phyloP scores from a whole-genome alignment of 1,140 invertebrate species.

The Papilio polyxenes region DNA sequence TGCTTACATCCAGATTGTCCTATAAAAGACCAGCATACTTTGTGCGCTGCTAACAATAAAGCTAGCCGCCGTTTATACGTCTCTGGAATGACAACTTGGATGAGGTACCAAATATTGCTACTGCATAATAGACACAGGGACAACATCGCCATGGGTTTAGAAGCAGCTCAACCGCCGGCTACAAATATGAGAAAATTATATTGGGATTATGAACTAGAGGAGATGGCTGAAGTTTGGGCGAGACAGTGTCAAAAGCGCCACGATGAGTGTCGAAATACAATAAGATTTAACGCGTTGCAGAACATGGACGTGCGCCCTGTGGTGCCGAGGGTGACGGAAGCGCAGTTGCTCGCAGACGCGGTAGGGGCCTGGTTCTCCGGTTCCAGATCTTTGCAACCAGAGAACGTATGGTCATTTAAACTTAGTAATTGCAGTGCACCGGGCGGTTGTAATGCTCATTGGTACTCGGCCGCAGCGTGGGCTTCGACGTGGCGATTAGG shows the following conservation, averaged over 20 bases:
- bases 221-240: conserved; percentile 72
- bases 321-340: conserved; percentile 64
- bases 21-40: conserved; percentile 67
- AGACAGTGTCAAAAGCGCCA: conserved; percentile 73
- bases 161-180: conserved; percentile 70
- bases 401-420: conserved; percentile 68
- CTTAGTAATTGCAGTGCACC: conserved; percentile 65
- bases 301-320: conserved; percentile 73
- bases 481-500: conserved; percentile 73
- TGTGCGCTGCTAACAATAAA: conserved; percentile 63
- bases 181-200: conserved; percentile 76
- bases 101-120: conserved; percentile 69
- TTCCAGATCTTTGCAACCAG: conserved; percentile 60
- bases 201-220: conserved; percentile 74
- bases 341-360: conserved; percentile 68
- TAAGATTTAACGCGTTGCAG: conserved; percentile 71
- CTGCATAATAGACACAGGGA: conserved; percentile 72
- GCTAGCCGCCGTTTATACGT: conserved; percentile 65
- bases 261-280: conserved; percentile 73
- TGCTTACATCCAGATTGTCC: conserved; percentile 73
- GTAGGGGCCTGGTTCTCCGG: conserved; percentile 74
- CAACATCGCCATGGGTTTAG: conserved; percentile 73
- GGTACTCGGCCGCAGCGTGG: conserved; percentile 72
- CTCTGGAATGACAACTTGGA: conserved; percentile 74
- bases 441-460: conserved; percentile 68